Percentiles rank a stretch among this genome's conserved stretches.
These are phyloP conservation scores for Nematostella vectensis DNA, from an alignment of 92 coral and sea anemone species.

Conservation along the genomic window DNA sequence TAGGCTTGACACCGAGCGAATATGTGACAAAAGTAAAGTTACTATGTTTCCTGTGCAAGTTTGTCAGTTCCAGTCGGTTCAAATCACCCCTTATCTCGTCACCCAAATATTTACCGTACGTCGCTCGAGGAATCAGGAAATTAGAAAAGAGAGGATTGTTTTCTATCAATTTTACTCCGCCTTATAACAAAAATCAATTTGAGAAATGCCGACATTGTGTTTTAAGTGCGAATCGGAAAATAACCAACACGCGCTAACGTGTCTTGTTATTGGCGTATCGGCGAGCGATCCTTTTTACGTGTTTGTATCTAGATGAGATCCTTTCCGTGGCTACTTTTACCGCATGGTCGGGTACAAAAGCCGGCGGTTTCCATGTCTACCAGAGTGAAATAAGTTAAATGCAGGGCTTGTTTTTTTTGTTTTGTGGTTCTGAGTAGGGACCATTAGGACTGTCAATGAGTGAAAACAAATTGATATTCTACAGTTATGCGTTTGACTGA, in stretches of 20 bases:
- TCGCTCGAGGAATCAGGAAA: conserved; percentile 71
- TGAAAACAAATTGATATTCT: background rate
- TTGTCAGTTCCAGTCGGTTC: conserved; percentile 19
- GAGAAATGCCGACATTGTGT: conserved; percentile 5
- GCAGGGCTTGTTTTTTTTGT: conserved; percentile 12
- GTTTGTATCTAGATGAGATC: conserved; percentile 17
- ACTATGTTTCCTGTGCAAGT: conserved; percentile 32
- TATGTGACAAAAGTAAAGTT: conserved; percentile 16
- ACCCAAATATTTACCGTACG: conserved; percentile 69
- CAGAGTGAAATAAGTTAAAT: conserved; percentile 4
- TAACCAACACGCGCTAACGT: too few species aligned
- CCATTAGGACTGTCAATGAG: conserved; percentile 11
- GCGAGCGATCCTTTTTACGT: too few species aligned
- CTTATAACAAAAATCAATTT: conserved; percentile 61
- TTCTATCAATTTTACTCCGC: conserved; percentile 64
- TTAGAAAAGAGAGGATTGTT: conserved; percentile 52
- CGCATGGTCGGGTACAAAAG: conserved; percentile 2
- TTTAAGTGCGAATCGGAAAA: too few species aligned
- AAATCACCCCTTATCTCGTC: conserved; percentile 54
- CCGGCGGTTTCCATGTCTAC: conserved; percentile 18
- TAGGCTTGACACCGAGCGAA: too few species aligned
- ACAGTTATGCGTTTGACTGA: conserved; percentile 1
- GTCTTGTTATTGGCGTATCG: too few species aligned
- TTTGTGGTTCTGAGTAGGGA: conserved; percentile 4
- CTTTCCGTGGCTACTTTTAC: conserved; percentile 8